Evolutionary conservation across 2,888 invertebrate genomes (phyloP).

Genomic region (Caenorhabditis virilis): DNA sequence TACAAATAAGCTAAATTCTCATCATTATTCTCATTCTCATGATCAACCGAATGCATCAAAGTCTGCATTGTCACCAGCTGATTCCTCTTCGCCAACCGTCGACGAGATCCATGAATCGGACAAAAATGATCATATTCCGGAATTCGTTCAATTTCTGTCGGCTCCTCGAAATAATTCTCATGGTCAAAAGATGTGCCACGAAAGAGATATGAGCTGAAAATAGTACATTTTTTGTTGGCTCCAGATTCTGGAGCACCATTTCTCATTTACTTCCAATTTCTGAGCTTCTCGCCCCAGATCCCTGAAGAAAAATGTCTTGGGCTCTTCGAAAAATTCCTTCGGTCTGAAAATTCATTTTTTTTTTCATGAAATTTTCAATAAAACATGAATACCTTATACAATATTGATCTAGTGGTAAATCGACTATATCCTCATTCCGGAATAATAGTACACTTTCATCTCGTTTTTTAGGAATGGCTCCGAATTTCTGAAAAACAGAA

Average conservation of each 20-base stretch:
- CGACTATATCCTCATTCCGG: slow-evolving; percentile 40
- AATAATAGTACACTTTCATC: slow-evolving; percentile 41
- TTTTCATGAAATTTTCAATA: too few species aligned
- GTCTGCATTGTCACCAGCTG: slow-evolving; percentile 48
- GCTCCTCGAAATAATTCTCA: slow-evolving; percentile 29
- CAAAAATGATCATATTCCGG: slow-evolving; percentile 66
- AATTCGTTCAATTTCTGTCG: slow-evolving; percentile 39
- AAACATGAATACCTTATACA: slow-evolving; percentile 42
- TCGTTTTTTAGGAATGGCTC: slow-evolving; percentile 48
- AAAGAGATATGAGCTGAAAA: slow-evolving; percentile 63
- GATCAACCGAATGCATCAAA: slow-evolving; percentile 54
- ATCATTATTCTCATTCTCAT: slow-evolving; percentile 26
- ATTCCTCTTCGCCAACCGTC: slow-evolving; percentile 40
- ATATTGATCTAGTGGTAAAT: slow-evolving; percentile 43
- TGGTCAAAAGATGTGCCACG: slow-evolving; percentile 47
- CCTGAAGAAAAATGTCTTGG: slow-evolving; percentile 45
- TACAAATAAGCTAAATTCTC: slow-evolving; percentile 36
- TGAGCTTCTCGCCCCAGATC: slow-evolving; percentile 43
- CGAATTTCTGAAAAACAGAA: slow-evolving; percentile 40
- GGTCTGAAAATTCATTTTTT: too few species aligned
- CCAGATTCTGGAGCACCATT: too few species aligned
- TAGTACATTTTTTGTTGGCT: too few species aligned
- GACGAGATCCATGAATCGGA: slow-evolving; percentile 63
- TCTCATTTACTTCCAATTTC: slow-evolving; percentile 44
- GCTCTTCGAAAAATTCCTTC: slow-evolving; percentile 50